Percentiles rank a stretch among this genome's conserved stretches.
Evolutionary conservation across 2,888 invertebrate species (phyloP).

Genomic region (Azorinus chamasolen): DNA sequence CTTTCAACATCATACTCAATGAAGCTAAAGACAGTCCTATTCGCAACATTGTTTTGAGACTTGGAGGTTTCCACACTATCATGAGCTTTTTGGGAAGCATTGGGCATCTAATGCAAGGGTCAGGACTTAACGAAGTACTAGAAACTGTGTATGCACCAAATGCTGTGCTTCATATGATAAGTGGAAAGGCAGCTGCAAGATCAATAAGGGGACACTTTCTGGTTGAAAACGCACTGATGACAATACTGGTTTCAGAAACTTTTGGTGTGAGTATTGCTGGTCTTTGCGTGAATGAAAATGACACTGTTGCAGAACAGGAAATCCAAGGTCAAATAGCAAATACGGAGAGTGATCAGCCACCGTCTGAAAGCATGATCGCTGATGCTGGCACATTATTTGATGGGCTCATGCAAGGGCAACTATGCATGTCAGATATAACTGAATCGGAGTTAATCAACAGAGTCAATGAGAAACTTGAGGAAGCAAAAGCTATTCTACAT

Average conservation of each 20-base stretch:
- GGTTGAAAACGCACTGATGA: constrained; percentile 1
- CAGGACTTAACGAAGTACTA: constrained; percentile 65
- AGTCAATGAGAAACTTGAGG: too few relatives aligned
- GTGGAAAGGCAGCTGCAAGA: constrained; percentile 62
- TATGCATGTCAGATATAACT: background rate
- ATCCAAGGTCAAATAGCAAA: background rate
- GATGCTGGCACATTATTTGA: background rate
- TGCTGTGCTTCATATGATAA: constrained; percentile 62
- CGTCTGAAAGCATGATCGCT: constrained; percentile 5
- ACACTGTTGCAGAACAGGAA: background rate
- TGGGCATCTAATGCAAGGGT: constrained; percentile 63
- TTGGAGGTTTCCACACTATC: constrained; percentile 54
- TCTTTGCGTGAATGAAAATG: background rate
- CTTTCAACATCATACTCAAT: constrained; percentile 21
- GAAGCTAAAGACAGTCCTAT: constrained; percentile 21
- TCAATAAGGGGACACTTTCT: constrained; percentile 65
- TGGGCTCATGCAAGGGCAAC: background rate
- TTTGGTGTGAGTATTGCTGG: too few relatives aligned
- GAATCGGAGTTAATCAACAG: too few relatives aligned
- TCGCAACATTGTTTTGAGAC: constrained; percentile 29
- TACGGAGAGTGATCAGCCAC: background rate
- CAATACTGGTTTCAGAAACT: too few relatives aligned
- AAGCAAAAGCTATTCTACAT: background rate
- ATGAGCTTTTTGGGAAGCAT: constrained; percentile 71
- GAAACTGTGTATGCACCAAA: constrained; percentile 62